Percentiles rank a stretch among this genome's conserved stretches.
These are phyloP conservation scores for Orgyia antiqua DNA, from an alignment of 2,888 invertebrate species.

Conservation along the genomic window DNA sequence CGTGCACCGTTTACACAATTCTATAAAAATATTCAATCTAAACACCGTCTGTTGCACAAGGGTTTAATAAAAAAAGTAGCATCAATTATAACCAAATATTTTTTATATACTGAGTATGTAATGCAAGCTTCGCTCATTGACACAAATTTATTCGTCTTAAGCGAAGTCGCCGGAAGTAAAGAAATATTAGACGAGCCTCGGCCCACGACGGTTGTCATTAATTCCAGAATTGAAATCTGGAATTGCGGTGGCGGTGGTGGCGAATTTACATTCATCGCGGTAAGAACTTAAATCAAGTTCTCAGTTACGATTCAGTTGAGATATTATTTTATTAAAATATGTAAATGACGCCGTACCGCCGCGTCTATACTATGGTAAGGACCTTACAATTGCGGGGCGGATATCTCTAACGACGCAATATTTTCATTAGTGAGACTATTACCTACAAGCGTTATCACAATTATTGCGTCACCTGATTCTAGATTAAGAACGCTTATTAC, in stretches of 20 bases:
- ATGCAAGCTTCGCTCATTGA: conserved; percentile 41
- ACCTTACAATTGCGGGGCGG: conserved; percentile 64
- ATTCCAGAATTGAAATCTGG: conserved; percentile 78
- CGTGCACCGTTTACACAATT: conserved; percentile 60
- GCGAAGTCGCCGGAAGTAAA: conserved; percentile 71
- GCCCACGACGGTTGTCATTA: conserved; percentile 72
- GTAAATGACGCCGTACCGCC: conserved; percentile 70
- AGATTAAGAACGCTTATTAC: conserved; percentile 20
- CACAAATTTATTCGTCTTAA: conserved; percentile 72
- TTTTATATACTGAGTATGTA: conserved; percentile 15
- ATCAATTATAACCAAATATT: no score
- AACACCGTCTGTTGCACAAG: no score
- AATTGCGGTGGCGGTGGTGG: conserved; percentile 70
- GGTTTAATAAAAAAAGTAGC: neutral
- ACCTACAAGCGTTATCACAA: conserved; percentile 46
- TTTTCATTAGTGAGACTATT: conserved; percentile 67
- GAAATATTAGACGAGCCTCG: conserved; percentile 73
- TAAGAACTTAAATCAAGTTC: conserved; percentile 79
- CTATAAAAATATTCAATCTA: conserved; percentile 30
- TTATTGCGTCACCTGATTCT: conserved; percentile 26
- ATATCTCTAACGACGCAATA: conserved; percentile 69
- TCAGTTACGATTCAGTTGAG: conserved; percentile 78
- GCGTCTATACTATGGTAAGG: conserved; percentile 65
- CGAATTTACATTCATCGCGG: conserved; percentile 77
- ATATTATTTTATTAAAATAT: conserved; percentile 79